These are phyloP conservation scores for Lasioglossum lativentre DNA, from an alignment of 2,888 invertebrate genomes.

Conservation along the genomic window DNA sequence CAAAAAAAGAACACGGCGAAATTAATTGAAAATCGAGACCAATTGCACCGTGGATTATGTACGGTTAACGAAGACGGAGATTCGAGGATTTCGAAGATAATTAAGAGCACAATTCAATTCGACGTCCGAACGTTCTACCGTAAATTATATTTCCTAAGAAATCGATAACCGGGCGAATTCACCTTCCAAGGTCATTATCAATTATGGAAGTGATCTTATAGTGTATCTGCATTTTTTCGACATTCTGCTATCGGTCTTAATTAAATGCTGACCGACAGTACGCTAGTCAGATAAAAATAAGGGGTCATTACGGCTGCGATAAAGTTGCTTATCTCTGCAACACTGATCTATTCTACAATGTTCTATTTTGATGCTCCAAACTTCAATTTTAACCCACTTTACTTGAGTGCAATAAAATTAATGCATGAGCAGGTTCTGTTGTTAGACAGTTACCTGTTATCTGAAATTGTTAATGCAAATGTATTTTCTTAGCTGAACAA, in stretches of 20 bases:
- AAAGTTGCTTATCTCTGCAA: not conserved
- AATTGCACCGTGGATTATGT: not conserved
- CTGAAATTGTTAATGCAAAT: not conserved
- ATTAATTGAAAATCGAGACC: not conserved
- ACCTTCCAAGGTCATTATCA: not conserved
- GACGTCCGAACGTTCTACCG: not conserved
- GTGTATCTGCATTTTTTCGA: not conserved
- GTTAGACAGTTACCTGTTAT: not conserved
- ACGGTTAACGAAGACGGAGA: not conserved
- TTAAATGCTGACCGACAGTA: not conserved
- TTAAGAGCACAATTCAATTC: not conserved
- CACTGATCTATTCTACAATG: not conserved
- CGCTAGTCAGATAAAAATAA: not conserved
- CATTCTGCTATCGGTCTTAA: not conserved
- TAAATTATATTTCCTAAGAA: not conserved
- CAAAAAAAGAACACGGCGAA: conserved; percentile 12
- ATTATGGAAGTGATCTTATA: not conserved
- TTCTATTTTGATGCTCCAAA: not conserved
- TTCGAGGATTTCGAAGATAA: not conserved
- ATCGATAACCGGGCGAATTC: not conserved
- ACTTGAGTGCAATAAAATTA: not conserved
- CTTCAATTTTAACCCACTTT: not conserved
- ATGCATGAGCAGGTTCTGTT: not conserved
- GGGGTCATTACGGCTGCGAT: not conserved
- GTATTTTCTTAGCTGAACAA: not conserved